Conservation (phyloP, 2,113 vertebrate genomes). For the Speoplatyrhinus poulsoni region DNA sequence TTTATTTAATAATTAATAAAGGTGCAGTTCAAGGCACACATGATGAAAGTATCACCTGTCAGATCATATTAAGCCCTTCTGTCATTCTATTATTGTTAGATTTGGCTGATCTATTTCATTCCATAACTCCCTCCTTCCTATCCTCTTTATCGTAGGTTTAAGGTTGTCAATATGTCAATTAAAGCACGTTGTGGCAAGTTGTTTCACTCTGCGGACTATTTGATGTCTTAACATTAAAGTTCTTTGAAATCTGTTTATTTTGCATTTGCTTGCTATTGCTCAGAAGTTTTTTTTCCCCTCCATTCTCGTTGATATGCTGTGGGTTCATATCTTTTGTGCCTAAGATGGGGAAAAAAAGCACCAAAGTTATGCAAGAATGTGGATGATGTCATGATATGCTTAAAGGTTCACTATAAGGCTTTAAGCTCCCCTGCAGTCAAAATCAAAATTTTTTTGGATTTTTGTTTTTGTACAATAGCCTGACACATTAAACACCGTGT, state of each 20-base stretch:
- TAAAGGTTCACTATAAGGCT: constrained; percentile 30
- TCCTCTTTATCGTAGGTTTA: constrained; percentile 55
- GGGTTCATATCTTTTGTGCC: constrained; percentile 54
- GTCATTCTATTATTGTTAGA: constrained; percentile 71
- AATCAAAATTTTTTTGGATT: no score
- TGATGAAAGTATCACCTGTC: constrained; percentile 87
- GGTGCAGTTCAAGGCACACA: constrained; percentile 81
- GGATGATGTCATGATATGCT: constrained; percentile 47
- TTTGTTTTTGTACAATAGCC: no score
- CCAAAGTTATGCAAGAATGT: constrained; percentile 45
- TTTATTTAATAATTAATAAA: constrained; percentile 90
- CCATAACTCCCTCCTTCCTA: constrained; percentile 25
- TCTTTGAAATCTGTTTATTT: constrained; percentile 72
- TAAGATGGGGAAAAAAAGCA: constrained; percentile 26
- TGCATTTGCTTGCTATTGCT: constrained; percentile 46
- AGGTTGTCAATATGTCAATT: constrained; percentile 72
- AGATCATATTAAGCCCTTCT: constrained; percentile 80
- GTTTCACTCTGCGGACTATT: constrained; percentile 51
- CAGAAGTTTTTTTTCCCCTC: constrained; percentile 16
- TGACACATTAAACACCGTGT: background rate
- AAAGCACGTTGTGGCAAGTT: constrained; percentile 48
- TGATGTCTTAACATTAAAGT: constrained; percentile 61
- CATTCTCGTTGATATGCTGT: constrained; percentile 30
- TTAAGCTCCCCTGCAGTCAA: background rate
- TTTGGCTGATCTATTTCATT: constrained; percentile 65